These are phyloP conservation scores for Bellardia pandia DNA, from an alignment of 2,888 invertebrate species.

Conservation along the genomic window DNA sequence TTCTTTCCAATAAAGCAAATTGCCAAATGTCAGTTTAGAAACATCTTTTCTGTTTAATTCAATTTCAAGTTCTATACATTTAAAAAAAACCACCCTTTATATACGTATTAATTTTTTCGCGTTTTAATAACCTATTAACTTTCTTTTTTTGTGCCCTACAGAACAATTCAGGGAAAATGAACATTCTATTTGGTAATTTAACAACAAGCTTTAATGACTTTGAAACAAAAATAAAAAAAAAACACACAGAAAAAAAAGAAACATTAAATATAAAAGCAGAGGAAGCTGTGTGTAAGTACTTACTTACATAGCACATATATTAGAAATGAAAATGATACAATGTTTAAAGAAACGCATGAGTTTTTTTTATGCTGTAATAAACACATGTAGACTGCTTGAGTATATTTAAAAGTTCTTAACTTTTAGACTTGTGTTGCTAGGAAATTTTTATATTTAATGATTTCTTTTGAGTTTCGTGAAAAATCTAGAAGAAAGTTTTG, in stretches of 20 bases:
- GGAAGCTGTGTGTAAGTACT: constrained; percentile 16
- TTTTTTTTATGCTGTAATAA: neutral
- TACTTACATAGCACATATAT: neutral
- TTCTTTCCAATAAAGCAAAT: no score
- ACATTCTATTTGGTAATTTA: constrained; percentile 47
- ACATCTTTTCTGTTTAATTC: no score
- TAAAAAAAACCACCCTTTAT: neutral
- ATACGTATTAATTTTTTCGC: neutral
- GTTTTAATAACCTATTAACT: constrained; percentile 49
- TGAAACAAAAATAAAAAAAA: constrained; percentile 12
- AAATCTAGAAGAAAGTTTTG: neutral
- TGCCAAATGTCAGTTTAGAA: no score
- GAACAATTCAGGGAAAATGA: constrained; percentile 32
- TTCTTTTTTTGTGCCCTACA: neutral
- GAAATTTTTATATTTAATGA: neutral
- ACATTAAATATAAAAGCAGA: neutral
- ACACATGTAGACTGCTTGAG: neutral
- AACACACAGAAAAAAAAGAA: neutral
- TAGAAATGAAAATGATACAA: constrained; percentile 24
- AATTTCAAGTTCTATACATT: no score
- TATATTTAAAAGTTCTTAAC: neutral
- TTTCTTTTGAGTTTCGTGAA: neutral
- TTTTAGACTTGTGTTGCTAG: neutral
- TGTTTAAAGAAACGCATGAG: neutral
- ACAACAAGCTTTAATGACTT: constrained; percentile 60